A percentile compares a stretch with the other conserved stretches of the same genome.
Conservation (phyloP, 2,888 invertebrate genomes). For the Lasioglossum morio region DNA sequence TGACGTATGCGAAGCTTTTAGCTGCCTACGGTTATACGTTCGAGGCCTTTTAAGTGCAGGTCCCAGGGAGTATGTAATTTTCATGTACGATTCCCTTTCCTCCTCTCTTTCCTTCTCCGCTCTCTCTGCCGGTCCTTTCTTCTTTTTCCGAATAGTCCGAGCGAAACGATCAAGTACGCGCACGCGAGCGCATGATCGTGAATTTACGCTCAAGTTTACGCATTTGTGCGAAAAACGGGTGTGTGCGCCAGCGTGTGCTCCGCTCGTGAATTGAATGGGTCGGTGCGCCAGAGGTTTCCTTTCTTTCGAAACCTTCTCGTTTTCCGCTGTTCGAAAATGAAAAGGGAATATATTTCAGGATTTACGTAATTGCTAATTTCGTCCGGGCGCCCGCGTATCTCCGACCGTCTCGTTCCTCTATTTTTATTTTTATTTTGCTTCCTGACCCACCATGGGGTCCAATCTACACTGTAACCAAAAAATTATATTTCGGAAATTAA, state of each 20-base stretch:
- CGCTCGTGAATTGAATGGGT: slow-evolving; percentile 51
- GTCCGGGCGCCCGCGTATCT: not conserved
- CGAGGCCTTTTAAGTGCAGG: slow-evolving; percentile 72
- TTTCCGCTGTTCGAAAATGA: slow-evolving; percentile 37
- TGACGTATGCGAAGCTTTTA: slow-evolving; percentile 72
- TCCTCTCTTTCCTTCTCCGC: slow-evolving; percentile 31
- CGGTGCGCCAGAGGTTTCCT: slow-evolving; percentile 42
- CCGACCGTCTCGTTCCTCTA: not conserved
- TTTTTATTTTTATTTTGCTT: not conserved
- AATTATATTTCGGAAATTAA: too few species aligned
- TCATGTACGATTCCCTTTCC: slow-evolving; percentile 71
- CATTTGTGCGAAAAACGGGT: slow-evolving; percentile 39
- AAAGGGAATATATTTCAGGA: slow-evolving; percentile 40
- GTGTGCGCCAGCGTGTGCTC: not conserved
- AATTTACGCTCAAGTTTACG: slow-evolving; percentile 61
- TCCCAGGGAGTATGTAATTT: slow-evolving; percentile 72
- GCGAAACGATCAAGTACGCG: slow-evolving; percentile 58
- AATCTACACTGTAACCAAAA: too few species aligned
- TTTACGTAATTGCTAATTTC: slow-evolving; percentile 47
- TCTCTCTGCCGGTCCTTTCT: slow-evolving; percentile 34
- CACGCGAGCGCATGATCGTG: slow-evolving; percentile 57
- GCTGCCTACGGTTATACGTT: slow-evolving; percentile 70
- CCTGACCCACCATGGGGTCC: not conserved
- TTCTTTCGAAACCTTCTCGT: slow-evolving; percentile 48
- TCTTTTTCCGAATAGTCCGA: slow-evolving; percentile 58